Evolutionary conservation across 2,113 vertebrate genomes (phyloP), one percentile per base, ranked within the genome.

Genomic region (Apodemus sylvaticus): DNA sequence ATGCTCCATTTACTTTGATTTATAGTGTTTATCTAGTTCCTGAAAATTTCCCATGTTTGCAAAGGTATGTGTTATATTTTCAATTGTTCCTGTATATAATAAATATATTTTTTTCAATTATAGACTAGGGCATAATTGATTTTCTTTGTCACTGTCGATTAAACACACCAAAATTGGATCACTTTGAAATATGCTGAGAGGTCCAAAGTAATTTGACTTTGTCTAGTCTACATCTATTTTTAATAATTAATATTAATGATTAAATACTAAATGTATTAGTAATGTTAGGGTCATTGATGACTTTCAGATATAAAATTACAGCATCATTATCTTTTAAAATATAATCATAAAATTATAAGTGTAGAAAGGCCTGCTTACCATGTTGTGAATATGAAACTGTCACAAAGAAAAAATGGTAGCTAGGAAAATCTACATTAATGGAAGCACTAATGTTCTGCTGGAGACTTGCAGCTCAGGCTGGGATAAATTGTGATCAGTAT

Each of bases 331-430:
- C 86, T 71, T 93, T 96, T 92, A 96, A 97, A 95, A 89, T 94
- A 96, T 88, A 93, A 73, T 86, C 83, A 92, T 96, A 96, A 97
- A 97, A 95, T 90, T 89, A 93, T 95, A 96, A 79, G 48, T 36
- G 58, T 55, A 93, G 39, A 94, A 53, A 66, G 42, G 60, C 92
- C 90, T 89, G 68, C 70, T 94, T 94, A 97, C 89, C 95, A 90
- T 92, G 76, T 94, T 97, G 87, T 88, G 71, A 97, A 92, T 91
- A 96, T 97, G 88, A 97, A 97, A 92, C 78, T 97, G 71, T 96
- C 92, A 95, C 6, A 71, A 82, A 94, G 78, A 4, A 98, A 97
- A 95, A 97, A 96, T 91, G 58, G 95, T 96, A 95, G 81, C 77
- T 97, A 96, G 73, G 17, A 97, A 96, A 96, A 76, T 87, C n/a